Evolutionary conservation across 2,113 vertebrate species (phyloP).

Genomic region (Talpa occidentalis): DNA sequence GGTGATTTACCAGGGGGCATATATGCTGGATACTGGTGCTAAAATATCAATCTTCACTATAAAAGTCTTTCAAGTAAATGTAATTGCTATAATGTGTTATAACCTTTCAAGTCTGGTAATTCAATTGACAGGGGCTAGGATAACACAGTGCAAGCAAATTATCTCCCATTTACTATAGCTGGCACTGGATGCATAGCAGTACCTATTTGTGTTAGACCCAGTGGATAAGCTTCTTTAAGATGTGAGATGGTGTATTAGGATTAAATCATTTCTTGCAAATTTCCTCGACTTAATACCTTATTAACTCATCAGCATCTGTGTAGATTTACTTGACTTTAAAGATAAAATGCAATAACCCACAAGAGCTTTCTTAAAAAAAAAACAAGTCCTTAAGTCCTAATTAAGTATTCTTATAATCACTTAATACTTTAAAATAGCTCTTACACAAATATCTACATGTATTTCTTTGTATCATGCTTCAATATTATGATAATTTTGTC

Average conservation of each 20-base stretch:
- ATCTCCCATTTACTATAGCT: background rate
- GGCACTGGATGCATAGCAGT: background rate
- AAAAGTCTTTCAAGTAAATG: slow-evolving; percentile 53
- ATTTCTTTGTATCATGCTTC: background rate
- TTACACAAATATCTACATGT: background rate
- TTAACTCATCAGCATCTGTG: background rate
- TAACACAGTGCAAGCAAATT: background rate
- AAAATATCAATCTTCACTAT: slow-evolving; percentile 13
- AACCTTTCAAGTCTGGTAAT: slow-evolving; percentile 39
- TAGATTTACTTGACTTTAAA: slow-evolving; percentile 54
- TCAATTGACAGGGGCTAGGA: background rate
- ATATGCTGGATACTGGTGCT: background rate
- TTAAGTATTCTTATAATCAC: slow-evolving; percentile 2
- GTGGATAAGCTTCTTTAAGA: background rate
- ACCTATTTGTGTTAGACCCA: background rate
- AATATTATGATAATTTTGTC: background rate
- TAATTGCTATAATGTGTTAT: slow-evolving; percentile 29
- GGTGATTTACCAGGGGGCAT: background rate
- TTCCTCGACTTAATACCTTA: background rate
- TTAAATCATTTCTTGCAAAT: background rate
- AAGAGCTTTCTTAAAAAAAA: slow-evolving; percentile 47
- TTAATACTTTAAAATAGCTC: background rate
- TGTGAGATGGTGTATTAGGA: background rate
- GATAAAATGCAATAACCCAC: background rate
- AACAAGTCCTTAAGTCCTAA: background rate